These are phyloP conservation scores for Lemur catta DNA, from an alignment of 2,797 vertebrate genomes.

Conservation along the genomic window DNA sequence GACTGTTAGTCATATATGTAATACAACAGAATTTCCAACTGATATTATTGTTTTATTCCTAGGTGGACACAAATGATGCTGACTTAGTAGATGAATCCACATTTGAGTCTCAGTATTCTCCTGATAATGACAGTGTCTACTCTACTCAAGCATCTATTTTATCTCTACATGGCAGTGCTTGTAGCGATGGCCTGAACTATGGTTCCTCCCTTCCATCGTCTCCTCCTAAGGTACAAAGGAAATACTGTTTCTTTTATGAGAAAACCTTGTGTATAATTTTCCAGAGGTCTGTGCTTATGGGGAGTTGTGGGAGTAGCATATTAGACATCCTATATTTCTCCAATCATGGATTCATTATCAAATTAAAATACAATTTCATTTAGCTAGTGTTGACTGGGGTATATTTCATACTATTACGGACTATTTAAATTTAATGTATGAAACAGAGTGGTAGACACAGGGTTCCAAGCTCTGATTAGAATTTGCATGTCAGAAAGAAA, in stretches of 20 bases:
- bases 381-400: background rate
- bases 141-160: constrained; percentile 87
- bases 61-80: constrained; percentile 92
- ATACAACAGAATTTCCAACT: constrained; percentile 49
- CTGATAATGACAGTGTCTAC: constrained; percentile 88
- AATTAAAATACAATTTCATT: constrained; percentile 49
- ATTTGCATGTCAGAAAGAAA: constrained; percentile 16
- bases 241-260: constrained; percentile 44
- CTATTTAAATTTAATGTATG: background rate
- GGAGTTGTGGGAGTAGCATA: background rate
- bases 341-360: background rate
- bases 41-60: constrained; percentile 77
- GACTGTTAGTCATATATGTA: constrained; percentile 40
- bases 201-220: constrained; percentile 83
- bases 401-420: background rate
- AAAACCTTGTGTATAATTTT: background rate
- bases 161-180: constrained; percentile 88
- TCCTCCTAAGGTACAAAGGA: constrained; percentile 88
- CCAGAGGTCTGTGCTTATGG: background rate
- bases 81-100: constrained; percentile 89
- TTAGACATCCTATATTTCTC: background rate
- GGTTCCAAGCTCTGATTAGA: constrained; percentile 8
- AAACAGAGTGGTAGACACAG: background rate
- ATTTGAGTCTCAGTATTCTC: constrained; percentile 86
- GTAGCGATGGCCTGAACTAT: constrained; percentile 86